phyloP scores from a whole-genome alignment of 1,140 invertebrate species.

The Aphaenogaster rudis region DNA sequence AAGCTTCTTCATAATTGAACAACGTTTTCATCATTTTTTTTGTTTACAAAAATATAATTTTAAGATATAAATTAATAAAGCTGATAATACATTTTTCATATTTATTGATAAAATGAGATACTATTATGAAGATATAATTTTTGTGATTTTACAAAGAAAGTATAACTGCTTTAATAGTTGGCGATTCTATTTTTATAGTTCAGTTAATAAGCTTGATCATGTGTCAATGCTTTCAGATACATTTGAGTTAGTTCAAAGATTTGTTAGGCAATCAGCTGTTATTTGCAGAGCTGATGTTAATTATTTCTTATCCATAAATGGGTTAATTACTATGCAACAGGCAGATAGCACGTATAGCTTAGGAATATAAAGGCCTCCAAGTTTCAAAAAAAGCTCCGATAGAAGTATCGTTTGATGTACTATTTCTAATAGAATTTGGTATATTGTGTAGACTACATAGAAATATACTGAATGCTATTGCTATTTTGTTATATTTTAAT shows the following conservation, averaged over 20 bases:
- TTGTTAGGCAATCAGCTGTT: conserved; percentile 44
- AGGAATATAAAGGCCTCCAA: neutral
- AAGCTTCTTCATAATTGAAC: neutral
- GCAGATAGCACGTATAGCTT: conserved; percentile 20
- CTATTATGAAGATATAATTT: neutral
- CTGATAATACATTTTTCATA: neutral
- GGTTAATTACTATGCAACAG: conserved; percentile 60
- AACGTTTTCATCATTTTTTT: neutral
- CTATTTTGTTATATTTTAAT: conserved; percentile 2
- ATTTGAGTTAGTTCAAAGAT: conserved; percentile 32
- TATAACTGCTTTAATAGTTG: neutral
- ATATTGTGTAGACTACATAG: neutral
- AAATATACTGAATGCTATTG: neutral
- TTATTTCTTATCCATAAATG: conserved; percentile 38
- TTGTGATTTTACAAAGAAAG: conserved; percentile 7
- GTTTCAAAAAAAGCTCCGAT: conserved; percentile 1
- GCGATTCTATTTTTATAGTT: conserved; percentile 27
- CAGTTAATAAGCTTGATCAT: neutral
- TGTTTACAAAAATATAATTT: neutral
- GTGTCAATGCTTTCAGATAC: neutral
- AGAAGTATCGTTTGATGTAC: neutral
- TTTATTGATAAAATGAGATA: neutral
- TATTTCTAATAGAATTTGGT: conserved; percentile 27
- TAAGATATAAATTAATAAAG: neutral
- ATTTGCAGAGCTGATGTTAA: conserved; percentile 55